phyloP scores from a whole-genome alignment of 2,113 vertebrate species.

The Mixornis gularis region DNA sequence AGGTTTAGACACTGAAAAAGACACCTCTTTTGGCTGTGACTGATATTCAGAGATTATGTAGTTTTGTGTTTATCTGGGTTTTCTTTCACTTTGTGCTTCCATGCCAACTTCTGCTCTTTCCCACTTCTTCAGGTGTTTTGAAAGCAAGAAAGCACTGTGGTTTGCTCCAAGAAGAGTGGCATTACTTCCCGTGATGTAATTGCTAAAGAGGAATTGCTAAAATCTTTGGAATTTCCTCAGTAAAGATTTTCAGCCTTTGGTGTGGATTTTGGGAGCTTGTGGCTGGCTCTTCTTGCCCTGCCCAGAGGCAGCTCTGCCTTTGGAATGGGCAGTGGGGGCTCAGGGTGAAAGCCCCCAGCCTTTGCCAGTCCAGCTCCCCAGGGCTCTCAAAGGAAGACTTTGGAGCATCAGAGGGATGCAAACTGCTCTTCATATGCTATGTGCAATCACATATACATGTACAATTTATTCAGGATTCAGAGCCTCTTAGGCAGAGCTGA shows the following conservation, averaged over 20 bases:
- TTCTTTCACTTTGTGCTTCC: background rate
- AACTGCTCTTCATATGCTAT: background rate
- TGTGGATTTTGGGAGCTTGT: background rate
- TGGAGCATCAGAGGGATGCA: background rate
- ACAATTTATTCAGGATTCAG: background rate
- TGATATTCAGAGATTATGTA: background rate
- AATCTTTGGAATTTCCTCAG: background rate
- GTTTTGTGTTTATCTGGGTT: background rate
- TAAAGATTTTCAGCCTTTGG: background rate
- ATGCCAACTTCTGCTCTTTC: background rate
- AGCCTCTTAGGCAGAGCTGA: background rate
- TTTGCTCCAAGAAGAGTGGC: background rate
- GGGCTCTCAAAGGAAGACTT: background rate
- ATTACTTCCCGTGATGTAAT: background rate
- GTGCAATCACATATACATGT: background rate
- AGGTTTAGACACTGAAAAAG: background rate
- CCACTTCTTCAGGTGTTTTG: background rate
- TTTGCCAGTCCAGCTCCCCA: fast-evolving
- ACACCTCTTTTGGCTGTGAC: background rate
- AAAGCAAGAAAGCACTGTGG: background rate
- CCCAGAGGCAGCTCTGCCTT: background rate
- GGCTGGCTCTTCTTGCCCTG: background rate
- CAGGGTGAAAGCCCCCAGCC: fast-evolving
- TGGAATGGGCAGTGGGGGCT: background rate
- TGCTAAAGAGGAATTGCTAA: background rate